Evolutionary conservation across 2,113 vertebrate genomes (phyloP).

Genomic region (Eira barbara): DNA sequence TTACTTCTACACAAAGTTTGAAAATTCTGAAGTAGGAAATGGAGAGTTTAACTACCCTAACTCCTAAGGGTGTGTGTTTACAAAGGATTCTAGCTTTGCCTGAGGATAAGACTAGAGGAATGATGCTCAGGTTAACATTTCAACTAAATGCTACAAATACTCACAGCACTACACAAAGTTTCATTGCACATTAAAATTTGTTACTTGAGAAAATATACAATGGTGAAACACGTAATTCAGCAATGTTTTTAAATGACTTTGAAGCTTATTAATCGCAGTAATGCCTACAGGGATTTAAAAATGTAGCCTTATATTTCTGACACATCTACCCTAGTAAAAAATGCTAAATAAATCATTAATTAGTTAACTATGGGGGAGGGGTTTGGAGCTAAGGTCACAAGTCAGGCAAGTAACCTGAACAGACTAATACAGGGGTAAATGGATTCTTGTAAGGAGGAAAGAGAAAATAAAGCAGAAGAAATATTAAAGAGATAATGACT

Average conservation of each 20-base stretch:
- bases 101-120: not conserved
- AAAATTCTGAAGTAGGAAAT: not conserved
- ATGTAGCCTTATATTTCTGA: not conserved
- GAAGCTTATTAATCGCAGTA: not conserved
- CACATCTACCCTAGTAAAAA: not conserved
- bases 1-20: not conserved
- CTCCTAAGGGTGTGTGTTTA: not conserved
- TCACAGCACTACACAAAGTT: not conserved
- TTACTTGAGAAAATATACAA: not conserved
- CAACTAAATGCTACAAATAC: not conserved
- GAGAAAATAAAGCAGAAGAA: not conserved
- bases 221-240: not conserved
- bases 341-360: not conserved
- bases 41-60: not conserved
- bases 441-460: not conserved
- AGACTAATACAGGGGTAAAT: not conserved
- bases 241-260: constrained; percentile 12
- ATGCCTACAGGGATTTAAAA: not conserved
- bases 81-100: not conserved
- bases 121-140: not conserved
- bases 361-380: not conserved
- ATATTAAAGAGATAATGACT: not conserved
- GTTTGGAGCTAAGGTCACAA: not conserved
- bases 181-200: not conserved
- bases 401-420: not conserved